These are phyloP conservation scores for Ploceus nigricollis DNA, from an alignment of 2,113 vertebrate genomes.

Conservation along the genomic window DNA sequence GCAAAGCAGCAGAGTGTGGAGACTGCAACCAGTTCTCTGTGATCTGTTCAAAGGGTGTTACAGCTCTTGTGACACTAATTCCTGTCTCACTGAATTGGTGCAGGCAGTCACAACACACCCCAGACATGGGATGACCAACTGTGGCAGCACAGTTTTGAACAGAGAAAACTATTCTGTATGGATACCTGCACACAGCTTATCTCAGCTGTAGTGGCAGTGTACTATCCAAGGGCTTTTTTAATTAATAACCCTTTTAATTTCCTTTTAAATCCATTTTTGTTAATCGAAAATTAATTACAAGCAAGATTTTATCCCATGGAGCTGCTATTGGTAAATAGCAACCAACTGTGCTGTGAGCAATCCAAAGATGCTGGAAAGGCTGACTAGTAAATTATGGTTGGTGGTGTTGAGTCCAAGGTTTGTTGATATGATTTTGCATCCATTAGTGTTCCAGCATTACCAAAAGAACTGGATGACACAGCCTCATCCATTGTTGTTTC, in stretches of 20 bases:
- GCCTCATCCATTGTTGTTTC: not conserved
- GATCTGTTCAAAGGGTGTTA: not conserved
- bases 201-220: not conserved
- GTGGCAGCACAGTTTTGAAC: not conserved
- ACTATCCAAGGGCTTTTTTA: not conserved
- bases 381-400: not conserved
- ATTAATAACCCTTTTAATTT: not conserved
- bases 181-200: not conserved
- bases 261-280: not conserved
- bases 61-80: not conserved
- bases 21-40: not conserved
- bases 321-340: not conserved
- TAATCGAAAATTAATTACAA: not conserved
- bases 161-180: not conserved
- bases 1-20: not conserved
- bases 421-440: not conserved
- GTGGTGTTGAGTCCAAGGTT: not conserved
- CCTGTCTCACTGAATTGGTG: not conserved
- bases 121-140: not conserved
- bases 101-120: too few species aligned
- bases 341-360: not conserved
- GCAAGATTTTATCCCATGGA: not conserved
- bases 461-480: not conserved
- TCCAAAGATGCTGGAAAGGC: not conserved
- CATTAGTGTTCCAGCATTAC: not conserved